Base-by-base conservation (phyloP, 2,113 vertebrate species). In the Nothocercus nigrocapillus region DNA sequence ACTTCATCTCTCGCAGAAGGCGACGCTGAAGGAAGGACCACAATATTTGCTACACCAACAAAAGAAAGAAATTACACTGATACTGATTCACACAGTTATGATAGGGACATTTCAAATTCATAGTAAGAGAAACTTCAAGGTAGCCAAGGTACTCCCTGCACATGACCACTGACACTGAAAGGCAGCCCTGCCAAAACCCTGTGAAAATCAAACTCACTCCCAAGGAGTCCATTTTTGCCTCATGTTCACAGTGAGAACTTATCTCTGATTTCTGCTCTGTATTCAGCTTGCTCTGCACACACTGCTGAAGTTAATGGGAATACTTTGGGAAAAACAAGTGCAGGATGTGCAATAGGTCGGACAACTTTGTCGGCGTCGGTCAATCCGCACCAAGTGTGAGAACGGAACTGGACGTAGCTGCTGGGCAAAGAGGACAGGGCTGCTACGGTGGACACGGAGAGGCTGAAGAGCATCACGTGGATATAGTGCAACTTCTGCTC, bases 401-500 rank as follows among this genome's bases (percentile, higher is more conserved):
- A 82, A 30, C 15, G 38, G 72, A 68, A 34, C 0, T 3, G 83
- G 72, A 27, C 17, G 27, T 62, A 66, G 83, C 77, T 82, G 86
- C 19, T 7, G 24, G 9, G 49, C 86, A n/a, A 77, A 59, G 85
- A 45, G 59, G 47, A 34, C 44, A 78, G 51, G 1, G 19, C 88
- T 81, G 85, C 89, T 61, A 20, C 28, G 36, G 53, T 20, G 4
- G 34, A 11, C 58, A 49, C 18, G 9, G 1, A 59, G 11, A 1
- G 0, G 47, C 83, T 17, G 66, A 21, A 16, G 1, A 79, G 91
- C 83, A 84, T 86, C 93, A 74, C 58, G 0, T 2, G 77, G 69
- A 15, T 13, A 69, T 87, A 96, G 95, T 96, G 94, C 95, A 97
- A 95, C 81, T 92, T 92, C 62, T 90, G 92, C 88, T 94, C 3